phyloP scores from a whole-genome alignment of 2,797 vertebrate species.

The Sandelia bainsii region DNA sequence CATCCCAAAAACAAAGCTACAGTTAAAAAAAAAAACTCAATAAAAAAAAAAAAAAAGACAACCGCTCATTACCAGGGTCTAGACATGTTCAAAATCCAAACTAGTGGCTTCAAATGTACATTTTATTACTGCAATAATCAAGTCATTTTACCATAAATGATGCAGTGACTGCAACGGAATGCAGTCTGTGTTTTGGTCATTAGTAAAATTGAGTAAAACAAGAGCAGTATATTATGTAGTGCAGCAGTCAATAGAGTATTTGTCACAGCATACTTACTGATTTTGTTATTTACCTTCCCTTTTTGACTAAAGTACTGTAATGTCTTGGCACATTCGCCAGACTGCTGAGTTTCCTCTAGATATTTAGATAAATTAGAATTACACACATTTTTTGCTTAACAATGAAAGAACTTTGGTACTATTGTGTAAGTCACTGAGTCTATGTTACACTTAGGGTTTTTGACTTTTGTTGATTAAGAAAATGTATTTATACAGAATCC shows the following conservation, averaged over 20 bases:
- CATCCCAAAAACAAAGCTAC: constrained; percentile 7
- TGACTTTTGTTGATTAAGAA: not conserved
- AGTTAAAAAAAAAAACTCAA: constrained; percentile 6
- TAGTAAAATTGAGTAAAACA: constrained; percentile 7
- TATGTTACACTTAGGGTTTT: not conserved
- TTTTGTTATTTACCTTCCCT: not conserved
- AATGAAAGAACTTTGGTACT: not conserved
- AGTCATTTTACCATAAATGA: constrained; percentile 12
- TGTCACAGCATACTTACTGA: not conserved
- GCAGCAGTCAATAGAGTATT: not conserved
- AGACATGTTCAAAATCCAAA: constrained; percentile 34
- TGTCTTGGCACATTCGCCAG: not conserved
- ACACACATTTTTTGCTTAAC: not conserved
- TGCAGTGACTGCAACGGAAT: constrained; percentile 7
- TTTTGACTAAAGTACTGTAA: not conserved
- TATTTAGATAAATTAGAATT: not conserved
- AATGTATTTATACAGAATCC: not conserved
- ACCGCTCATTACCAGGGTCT: constrained; percentile 45
- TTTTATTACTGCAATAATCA: constrained; percentile 28
- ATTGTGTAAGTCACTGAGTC: not conserved
- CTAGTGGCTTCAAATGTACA: constrained; percentile 11
- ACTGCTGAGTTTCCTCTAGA: not conserved
- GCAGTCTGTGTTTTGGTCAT: not conserved
- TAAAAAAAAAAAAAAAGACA: constrained; percentile 13
- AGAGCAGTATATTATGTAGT: not conserved